phyloP scores from a whole-genome alignment of 2,113 vertebrate species.

The Myotis davidii region DNA sequence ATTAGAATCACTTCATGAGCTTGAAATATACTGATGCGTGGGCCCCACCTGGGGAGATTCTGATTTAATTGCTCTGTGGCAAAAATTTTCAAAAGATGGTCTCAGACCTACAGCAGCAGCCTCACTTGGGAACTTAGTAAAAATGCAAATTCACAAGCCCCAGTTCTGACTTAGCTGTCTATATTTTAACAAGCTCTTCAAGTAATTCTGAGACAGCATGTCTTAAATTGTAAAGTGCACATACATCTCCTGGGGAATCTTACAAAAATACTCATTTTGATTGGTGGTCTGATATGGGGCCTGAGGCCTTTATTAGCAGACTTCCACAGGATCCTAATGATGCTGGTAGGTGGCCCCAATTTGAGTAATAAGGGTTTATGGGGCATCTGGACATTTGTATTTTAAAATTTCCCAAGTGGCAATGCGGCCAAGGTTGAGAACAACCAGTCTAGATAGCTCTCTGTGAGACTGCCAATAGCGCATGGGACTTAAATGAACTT shows the following conservation, averaged over 20 bases:
- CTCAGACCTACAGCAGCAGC: not conserved
- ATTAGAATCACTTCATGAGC: constrained; percentile 41
- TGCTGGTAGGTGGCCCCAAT: not conserved
- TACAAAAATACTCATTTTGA: not conserved
- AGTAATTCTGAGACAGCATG: not conserved
- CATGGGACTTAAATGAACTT: not conserved
- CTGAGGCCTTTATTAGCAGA: constrained; percentile 12
- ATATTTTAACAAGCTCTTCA: constrained; percentile 23
- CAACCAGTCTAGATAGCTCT: not conserved
- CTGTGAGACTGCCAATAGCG: not conserved
- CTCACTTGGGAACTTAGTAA: not conserved
- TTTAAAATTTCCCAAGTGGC: not conserved
- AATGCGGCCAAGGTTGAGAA: not conserved
- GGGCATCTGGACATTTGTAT: not conserved
- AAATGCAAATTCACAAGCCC: not conserved
- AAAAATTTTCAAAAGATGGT: constrained; percentile 43
- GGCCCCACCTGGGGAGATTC: not conserved
- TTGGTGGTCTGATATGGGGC: not conserved
- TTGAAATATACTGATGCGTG: constrained; percentile 3
- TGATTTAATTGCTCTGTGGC: constrained; percentile 25
- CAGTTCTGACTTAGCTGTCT: not conserved
- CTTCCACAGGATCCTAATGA: not conserved
- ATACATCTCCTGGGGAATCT: not conserved
- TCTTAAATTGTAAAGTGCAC: constrained; percentile 26
- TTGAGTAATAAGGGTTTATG: not conserved